phyloP scores from a whole-genome alignment of 1,140 invertebrate genomes.

The Tyrophagus putrescentiae region DNA sequence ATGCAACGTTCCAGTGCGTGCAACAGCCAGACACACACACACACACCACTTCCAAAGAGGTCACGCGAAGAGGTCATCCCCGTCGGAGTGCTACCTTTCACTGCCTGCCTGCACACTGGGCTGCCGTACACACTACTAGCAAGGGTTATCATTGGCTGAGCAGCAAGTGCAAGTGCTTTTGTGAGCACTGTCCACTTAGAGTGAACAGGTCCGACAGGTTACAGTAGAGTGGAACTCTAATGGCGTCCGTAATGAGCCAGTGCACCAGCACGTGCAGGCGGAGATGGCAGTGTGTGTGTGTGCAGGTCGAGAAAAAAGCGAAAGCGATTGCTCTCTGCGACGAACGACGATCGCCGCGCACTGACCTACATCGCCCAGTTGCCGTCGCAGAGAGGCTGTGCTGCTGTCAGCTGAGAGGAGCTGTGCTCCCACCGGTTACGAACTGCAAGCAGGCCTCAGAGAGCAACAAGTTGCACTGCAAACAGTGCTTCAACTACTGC shows the following conservation, averaged over 20 bases:
- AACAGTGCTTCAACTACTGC: too few relatives aligned
- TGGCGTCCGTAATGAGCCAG: background rate
- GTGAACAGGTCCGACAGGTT: slow-evolving; percentile 10
- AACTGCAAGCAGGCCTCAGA: too few relatives aligned
- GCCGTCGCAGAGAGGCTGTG: background rate
- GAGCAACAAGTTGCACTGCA: too few relatives aligned
- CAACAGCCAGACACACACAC: too few relatives aligned
- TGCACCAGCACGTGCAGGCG: background rate
- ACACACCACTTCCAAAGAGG: background rate
- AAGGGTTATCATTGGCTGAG: slow-evolving; percentile 1
- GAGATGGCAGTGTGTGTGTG: background rate
- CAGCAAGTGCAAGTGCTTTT: slow-evolving; percentile 12
- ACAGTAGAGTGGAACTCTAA: background rate
- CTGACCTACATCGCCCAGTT: slow-evolving; percentile 10
- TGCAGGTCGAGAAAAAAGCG: background rate
- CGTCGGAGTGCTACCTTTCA: background rate
- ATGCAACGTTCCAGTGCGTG: too few relatives aligned
- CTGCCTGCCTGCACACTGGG: too few relatives aligned
- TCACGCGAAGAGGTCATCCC: background rate
- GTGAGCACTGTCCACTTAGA: background rate
- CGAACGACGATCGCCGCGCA: background rate
- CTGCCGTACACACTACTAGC: too few relatives aligned
- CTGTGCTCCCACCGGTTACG: slow-evolving; percentile 7
- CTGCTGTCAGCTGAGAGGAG: too few relatives aligned
- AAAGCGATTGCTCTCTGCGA: background rate